A percentile compares a stretch with the other conserved stretches of the same genome.
Evolutionary conservation across 2,888 invertebrate genomes (phyloP).

Genomic region (Andrena praecox): DNA sequence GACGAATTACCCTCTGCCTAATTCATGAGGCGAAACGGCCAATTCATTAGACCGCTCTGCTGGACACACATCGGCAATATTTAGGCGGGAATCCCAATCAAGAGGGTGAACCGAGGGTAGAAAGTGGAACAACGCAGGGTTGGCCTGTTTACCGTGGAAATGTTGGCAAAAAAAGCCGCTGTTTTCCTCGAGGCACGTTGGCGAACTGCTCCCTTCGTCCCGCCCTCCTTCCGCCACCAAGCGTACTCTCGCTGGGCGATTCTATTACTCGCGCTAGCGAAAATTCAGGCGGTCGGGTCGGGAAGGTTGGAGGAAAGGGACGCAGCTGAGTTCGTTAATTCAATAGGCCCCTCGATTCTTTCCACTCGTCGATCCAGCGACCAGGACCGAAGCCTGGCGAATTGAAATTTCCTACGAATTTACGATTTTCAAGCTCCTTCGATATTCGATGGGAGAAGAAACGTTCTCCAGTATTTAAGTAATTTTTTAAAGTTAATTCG

Average conservation of each 20-base stretch:
- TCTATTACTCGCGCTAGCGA: constrained; percentile 14
- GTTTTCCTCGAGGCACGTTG: not conserved
- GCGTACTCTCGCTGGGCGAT: not conserved
- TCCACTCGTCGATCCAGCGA: not conserved
- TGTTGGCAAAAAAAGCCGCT: not conserved
- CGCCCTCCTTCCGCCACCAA: not conserved
- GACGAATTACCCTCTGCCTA: constrained; percentile 3
- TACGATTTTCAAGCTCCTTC: not conserved
- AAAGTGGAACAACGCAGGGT: not conserved
- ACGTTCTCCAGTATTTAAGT: too few relatives aligned
- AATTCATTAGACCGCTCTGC: not conserved
- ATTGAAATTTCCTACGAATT: constrained; percentile 7
- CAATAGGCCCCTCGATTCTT: not conserved
- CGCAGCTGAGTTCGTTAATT: not conserved
- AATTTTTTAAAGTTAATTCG: constrained; percentile 8
- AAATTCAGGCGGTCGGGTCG: not conserved
- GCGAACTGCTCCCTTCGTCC: not conserved
- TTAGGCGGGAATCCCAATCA: not conserved
- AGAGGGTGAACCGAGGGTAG: not conserved
- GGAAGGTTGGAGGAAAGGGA: not conserved
- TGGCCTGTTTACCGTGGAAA: not conserved
- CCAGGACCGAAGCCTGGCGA: not conserved
- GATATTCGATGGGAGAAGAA: too few relatives aligned
- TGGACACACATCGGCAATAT: constrained; percentile 3
- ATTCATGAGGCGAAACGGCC: constrained; percentile 19